These are phyloP conservation scores for Sinocyclocheilus maitianheensis DNA, from an alignment of 2,113 vertebrate genomes.

Conservation along the genomic window DNA sequence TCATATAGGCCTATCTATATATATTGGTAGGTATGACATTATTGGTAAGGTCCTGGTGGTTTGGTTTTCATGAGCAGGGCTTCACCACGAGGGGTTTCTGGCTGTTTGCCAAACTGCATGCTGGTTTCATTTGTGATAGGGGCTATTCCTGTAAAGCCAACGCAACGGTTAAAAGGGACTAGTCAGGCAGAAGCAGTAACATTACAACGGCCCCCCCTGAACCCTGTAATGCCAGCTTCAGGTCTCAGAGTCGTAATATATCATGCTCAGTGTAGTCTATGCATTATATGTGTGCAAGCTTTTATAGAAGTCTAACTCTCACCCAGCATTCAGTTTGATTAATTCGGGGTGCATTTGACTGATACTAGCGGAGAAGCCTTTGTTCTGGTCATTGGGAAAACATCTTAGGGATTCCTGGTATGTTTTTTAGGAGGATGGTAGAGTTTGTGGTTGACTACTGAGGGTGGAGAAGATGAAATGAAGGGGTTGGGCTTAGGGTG, in stretches of 20 bases:
- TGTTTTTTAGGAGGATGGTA: background rate
- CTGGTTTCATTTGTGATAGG: conserved; percentile 24
- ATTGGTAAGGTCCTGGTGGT: background rate
- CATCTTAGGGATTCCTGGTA: conserved; percentile 16
- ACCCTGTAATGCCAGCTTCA: background rate
- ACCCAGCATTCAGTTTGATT: background rate
- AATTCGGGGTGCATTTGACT: background rate
- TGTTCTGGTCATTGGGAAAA: conserved; percentile 22
- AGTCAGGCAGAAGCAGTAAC: conserved; percentile 14
- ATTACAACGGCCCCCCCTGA: background rate
- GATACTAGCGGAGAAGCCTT: background rate
- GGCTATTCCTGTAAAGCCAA: conserved; percentile 28
- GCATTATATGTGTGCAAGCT: conserved; percentile 2
- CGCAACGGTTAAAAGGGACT: conserved; percentile 6
- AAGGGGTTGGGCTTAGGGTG: conserved; percentile 19
- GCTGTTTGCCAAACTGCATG: conserved; percentile 19
- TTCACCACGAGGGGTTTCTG: background rate
- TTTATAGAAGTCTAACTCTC: background rate
- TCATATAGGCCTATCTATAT: too few species aligned
- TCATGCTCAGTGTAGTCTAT: background rate
- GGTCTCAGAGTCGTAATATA: conserved; percentile 6
- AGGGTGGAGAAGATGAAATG: conserved; percentile 7
- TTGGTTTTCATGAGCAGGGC: conserved; percentile 4
- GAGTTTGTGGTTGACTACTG: conserved; percentile 4
- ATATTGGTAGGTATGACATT: background rate